These are phyloP conservation scores for Aphelinus atriplicis DNA, from an alignment of 1,140 invertebrate genomes.

Conservation along the genomic window DNA sequence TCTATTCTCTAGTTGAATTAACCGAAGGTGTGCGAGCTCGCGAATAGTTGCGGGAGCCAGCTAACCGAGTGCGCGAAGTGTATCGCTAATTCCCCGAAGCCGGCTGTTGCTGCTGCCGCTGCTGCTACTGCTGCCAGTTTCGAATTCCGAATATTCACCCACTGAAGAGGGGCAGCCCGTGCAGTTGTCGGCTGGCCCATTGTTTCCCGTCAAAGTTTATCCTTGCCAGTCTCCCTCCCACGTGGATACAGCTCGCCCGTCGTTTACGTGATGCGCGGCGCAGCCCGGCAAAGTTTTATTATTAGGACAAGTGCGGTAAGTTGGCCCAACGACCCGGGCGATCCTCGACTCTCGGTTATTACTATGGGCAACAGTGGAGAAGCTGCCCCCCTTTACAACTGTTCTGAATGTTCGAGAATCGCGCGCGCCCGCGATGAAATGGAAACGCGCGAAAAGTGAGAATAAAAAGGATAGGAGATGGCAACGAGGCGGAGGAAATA, in stretches of 20 bases:
- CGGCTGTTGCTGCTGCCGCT: background rate
- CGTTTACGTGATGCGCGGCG: background rate
- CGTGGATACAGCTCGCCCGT: background rate
- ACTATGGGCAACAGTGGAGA: background rate
- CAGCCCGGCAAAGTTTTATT: conserved; percentile 26
- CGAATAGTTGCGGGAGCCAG: no score
- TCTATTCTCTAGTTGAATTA: no score
- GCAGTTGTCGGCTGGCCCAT: background rate
- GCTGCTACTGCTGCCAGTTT: background rate
- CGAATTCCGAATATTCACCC: conserved; percentile 13
- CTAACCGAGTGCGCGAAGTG: background rate
- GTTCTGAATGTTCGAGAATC: no score
- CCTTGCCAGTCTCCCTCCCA: no score
- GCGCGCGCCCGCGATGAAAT: no score
- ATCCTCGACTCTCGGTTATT: conserved; percentile 1
- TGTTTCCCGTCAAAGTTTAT: background rate
- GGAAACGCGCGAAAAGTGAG: no score
- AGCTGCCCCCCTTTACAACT: no score
- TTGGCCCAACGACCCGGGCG: conserved; percentile 8
- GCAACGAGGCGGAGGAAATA: no score
- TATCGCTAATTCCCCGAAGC: background rate
- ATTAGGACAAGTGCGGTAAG: conserved; percentile 32
- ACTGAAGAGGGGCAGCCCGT: background rate
- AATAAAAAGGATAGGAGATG: no score
- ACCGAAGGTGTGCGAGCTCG: no score